Evolutionary conservation across 2,888 invertebrate species (phyloP), one percentile per base, ranked within the genome.

Genomic region (Deilephila porcellus): DNA sequence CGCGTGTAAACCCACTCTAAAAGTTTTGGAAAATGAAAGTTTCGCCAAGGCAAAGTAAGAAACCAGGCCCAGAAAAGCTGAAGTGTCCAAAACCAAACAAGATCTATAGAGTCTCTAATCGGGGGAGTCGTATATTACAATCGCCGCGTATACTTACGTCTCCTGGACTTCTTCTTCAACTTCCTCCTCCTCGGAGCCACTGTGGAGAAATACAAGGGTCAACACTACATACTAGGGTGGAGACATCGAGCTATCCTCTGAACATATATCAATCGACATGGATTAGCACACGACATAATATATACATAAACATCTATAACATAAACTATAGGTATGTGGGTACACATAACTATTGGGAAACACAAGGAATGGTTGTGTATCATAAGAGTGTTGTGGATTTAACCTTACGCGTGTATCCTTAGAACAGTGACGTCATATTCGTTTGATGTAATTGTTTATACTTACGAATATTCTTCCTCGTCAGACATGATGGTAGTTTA

Each of bases 391-490:
- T 34, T 74, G 76, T 77, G 76, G 74, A 62, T 71, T 72, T 59
- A 59, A 20, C 59, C 34, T 71, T 34, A 32, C 34, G 20, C 71
- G 71, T 71, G 67, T 71, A 8, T 63, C 52, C 20, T 72, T 29
- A 17, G 5, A 20, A 62, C 17, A 52, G 37, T 53, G n/a, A 62
- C 32, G 56, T 59, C 53, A 34, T 71, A 34, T 37, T 59, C 19
- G 29, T 32, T 60, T 32, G 70, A 62, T 73, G 20, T 74, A 11
- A 72, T 20, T 76, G 62, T 52, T 56, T 74, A 86, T 96, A 98
- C 98, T 98, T 96, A 98, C 98, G 98, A 98, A 96, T 98, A 98
- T 96, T 98, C 98, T 95, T 98, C 98, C 95, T 98, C 98, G 96
- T 98, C 98, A 96, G 98, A 98, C 98, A 98, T 98, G 96, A 94